Percentiles rank a stretch among this genome's conserved stretches.
Conservation (phyloP, 2,888 invertebrate genomes). For the Mesochorus sp. region DNA sequence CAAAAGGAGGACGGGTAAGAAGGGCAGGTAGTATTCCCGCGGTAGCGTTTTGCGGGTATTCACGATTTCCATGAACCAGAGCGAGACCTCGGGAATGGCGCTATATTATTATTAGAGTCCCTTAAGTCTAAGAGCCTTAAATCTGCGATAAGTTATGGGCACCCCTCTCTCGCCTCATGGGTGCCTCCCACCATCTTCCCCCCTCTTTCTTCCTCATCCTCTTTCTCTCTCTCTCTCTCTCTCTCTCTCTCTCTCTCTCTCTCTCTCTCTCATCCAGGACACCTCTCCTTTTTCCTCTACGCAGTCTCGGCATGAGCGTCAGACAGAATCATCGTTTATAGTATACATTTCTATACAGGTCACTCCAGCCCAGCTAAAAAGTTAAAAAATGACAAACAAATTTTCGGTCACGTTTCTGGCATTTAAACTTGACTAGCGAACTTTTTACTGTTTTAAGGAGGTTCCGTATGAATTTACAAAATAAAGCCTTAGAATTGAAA, state of each 20-base stretch:
- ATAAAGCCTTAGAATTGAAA: no score
- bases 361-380: slow-evolving; percentile 11
- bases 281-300: slow-evolving; percentile 37
- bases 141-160: slow-evolving; percentile 83
- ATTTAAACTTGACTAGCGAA: no score
- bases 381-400: no score
- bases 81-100: slow-evolving; percentile 73
- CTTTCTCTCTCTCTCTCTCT: slow-evolving; percentile 53
- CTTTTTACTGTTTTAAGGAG: no score
- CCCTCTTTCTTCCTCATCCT: slow-evolving; percentile 61
- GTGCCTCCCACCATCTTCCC: slow-evolving; percentile 66
- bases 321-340: slow-evolving; percentile 55
- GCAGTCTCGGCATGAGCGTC: slow-evolving; percentile 53
- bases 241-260: slow-evolving; percentile 2
- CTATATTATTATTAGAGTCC: slow-evolving; percentile 83
- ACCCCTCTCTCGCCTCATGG: slow-evolving; percentile 70
- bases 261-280: neutral
- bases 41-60: slow-evolving; percentile 66
- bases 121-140: slow-evolving; percentile 83
- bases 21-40: slow-evolving; percentile 51
- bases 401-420: no score
- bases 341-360: slow-evolving; percentile 3
- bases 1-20: slow-evolving; percentile 35
- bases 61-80: slow-evolving; percentile 77
- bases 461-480: no score